Evolutionary conservation across 2,797 vertebrate genomes (phyloP).

Genomic region (Euthynnus affinis): DNA sequence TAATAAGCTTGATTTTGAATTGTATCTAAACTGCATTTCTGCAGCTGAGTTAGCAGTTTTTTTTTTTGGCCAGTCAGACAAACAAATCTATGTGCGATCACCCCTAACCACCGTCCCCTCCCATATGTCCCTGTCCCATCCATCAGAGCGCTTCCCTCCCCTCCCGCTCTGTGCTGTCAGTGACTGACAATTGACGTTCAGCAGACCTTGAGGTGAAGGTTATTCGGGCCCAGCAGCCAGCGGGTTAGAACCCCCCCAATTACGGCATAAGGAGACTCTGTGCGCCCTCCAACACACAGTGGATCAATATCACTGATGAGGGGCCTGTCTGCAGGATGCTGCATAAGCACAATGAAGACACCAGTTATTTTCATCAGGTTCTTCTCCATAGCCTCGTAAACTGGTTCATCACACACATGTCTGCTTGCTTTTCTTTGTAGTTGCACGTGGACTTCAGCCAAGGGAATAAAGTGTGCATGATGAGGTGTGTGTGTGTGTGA

Average conservation of each 20-base stretch:
- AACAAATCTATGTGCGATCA: background rate
- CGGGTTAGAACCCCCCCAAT: background rate
- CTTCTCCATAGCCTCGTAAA: background rate
- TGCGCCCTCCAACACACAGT: background rate
- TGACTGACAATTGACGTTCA: slow-evolving; percentile 19
- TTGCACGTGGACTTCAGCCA: slow-evolving; percentile 5
- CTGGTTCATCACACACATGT: background rate
- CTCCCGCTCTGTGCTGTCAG: slow-evolving; percentile 18
- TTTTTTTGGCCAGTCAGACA: no score
- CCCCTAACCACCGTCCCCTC: background rate
- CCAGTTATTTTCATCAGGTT: background rate
- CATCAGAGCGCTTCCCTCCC: slow-evolving; percentile 9
- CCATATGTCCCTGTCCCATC: slow-evolving; percentile 26
- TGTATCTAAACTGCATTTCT: no score
- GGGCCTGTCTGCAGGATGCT: slow-evolving; percentile 7
- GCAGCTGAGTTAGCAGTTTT: no score
- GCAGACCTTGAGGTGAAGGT: slow-evolving; percentile 47
- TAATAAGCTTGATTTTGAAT: no score
- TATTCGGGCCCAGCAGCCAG: slow-evolving; percentile 8
- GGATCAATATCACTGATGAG: slow-evolving; percentile 39
- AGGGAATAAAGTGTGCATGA: slow-evolving; percentile 3
- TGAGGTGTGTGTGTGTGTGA: background rate
- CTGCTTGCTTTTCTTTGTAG: background rate
- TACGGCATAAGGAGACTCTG: background rate
- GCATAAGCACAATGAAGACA: slow-evolving; percentile 8